Percentiles rank a stretch among this genome's conserved stretches.
phyloP scores from a whole-genome alignment of 2,113 vertebrate genomes.

The Crocuta crocuta region DNA sequence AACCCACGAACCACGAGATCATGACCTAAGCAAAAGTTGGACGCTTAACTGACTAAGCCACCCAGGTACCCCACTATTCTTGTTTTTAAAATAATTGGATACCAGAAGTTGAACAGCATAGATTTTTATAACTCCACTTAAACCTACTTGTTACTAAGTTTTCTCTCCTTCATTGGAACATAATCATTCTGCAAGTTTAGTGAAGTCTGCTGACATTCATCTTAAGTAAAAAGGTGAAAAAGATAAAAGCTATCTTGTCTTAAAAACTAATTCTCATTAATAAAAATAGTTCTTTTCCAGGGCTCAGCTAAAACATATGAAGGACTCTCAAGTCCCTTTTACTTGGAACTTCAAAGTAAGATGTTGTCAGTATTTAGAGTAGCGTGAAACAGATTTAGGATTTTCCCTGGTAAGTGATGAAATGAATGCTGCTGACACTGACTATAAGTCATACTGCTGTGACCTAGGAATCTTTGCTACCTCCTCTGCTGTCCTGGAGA shows the following conservation, averaged over 20 bases:
- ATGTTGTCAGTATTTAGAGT: not conserved
- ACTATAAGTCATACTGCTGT: not conserved
- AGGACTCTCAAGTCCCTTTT: not conserved
- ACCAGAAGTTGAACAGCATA: not conserved
- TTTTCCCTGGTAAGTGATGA: not conserved
- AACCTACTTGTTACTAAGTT: slow-evolving; percentile 15
- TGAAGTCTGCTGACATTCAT: not conserved
- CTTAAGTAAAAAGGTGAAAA: not conserved
- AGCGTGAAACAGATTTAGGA: accelerated
- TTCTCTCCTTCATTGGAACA: not conserved
- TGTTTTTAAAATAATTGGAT: slow-evolving; percentile 4
- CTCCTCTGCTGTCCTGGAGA: not conserved
- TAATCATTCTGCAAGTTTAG: not conserved
- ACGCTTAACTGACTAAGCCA: too few relatives aligned
- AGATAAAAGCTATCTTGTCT: not conserved
- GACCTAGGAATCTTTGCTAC: not conserved
- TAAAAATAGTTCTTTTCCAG: not conserved
- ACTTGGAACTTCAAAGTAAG: not conserved
- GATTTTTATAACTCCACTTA: slow-evolving; percentile 37
- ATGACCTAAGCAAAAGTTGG: too few relatives aligned
- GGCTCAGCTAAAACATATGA: not conserved
- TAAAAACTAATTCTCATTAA: not conserved
- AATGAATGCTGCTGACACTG: not conserved
- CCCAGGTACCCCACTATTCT: not conserved
- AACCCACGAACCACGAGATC: too few relatives aligned